These are phyloP conservation scores for Elanoides forficatus DNA, from an alignment of 2,113 vertebrate genomes.

Conservation along the genomic window DNA sequence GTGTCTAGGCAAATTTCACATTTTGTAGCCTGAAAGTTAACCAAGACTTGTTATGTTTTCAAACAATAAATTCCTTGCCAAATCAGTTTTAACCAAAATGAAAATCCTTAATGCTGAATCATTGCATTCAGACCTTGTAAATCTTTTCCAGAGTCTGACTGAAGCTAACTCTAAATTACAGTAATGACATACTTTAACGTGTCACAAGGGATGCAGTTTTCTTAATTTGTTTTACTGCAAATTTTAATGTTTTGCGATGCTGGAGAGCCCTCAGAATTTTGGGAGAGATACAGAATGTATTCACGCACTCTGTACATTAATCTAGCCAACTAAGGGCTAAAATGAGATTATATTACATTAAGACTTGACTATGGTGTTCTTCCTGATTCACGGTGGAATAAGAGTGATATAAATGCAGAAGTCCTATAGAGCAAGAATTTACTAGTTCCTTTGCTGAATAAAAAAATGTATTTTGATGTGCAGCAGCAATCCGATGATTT, in stretches of 20 bases:
- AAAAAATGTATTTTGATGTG: not conserved
- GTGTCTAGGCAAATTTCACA: not conserved
- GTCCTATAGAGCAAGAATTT: not conserved
- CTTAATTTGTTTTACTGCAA: not conserved
- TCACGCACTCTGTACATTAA: fast-evolving
- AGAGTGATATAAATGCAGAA: not conserved
- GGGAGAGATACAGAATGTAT: not conserved
- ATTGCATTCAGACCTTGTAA: not conserved
- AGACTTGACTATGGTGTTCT: not conserved
- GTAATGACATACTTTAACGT: not conserved
- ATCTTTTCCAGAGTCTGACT: not conserved
- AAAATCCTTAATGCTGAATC: not conserved
- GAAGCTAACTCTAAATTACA: not conserved
- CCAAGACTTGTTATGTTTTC: not conserved
- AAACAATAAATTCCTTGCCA: not conserved
- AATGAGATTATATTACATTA: not conserved
- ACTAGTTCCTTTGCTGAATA: not conserved
- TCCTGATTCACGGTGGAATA: not conserved
- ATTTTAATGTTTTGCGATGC: not conserved
- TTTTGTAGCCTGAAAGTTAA: not conserved
- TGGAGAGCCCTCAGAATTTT: not conserved
- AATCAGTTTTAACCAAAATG: not conserved
- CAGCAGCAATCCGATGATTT: not conserved
- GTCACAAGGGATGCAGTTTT: not conserved
- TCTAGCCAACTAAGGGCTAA: not conserved